A percentile compares a stretch with the other conserved stretches of the same genome.
Conservation (phyloP, 2,888 invertebrate genomes). For the Cerceris rybyensis region DNA sequence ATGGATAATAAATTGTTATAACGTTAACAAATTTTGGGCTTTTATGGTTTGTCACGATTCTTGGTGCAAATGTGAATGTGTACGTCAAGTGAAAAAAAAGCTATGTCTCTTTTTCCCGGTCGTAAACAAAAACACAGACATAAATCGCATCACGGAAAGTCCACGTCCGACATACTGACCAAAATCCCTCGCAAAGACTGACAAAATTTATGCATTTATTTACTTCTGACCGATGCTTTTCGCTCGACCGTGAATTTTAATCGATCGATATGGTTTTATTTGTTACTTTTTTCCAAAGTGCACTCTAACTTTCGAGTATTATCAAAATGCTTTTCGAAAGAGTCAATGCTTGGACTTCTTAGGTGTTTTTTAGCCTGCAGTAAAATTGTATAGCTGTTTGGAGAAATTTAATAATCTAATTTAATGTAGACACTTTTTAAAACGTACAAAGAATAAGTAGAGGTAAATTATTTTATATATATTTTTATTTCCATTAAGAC, state of each 20-base stretch:
- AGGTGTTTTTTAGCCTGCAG: no score
- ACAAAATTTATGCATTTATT: constrained; percentile 47
- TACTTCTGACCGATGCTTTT: background rate
- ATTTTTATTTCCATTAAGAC: no score
- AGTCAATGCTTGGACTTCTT: no score
- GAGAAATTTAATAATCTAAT: no score
- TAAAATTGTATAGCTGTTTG: no score
- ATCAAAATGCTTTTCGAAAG: background rate
- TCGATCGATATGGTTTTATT: background rate
- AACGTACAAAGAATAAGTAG: no score
- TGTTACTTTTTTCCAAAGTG: constrained; percentile 5
- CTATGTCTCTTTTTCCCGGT: background rate
- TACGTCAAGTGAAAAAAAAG: background rate
- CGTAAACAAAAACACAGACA: constrained; percentile 41
- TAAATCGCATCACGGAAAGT: constrained; percentile 25
- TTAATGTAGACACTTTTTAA: no score
- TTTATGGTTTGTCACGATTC: no score
- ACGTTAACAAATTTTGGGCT: no score
- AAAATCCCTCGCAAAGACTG: constrained; percentile 33
- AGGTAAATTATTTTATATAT: no score
- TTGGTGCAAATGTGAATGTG: no score
- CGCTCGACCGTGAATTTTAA: constrained; percentile 29
- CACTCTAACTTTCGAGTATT: constrained; percentile 4
- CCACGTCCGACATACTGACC: constrained; percentile 34
- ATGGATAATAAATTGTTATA: no score